Percentiles rank a stretch among this genome's conserved stretches.
Conservation (phyloP, 1,140 invertebrate genomes). For the Drosophila malerkotliana region DNA sequence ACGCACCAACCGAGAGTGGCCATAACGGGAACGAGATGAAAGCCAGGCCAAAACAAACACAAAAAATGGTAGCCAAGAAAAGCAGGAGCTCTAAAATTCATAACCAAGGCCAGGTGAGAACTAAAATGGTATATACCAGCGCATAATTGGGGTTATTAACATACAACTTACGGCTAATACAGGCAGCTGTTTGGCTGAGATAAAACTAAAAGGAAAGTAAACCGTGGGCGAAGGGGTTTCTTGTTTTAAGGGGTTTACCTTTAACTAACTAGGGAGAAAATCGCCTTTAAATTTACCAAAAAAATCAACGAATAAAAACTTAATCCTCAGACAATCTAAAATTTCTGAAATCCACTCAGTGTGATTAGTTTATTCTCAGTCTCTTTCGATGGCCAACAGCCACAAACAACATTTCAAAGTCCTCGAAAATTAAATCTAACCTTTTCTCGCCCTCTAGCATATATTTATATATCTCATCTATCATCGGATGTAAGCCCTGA, state of each 20-base stretch:
- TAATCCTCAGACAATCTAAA: conserved; percentile 3
- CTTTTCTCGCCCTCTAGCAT: not conserved
- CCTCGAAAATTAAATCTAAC: conserved; percentile 3
- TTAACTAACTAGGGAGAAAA: too few relatives aligned
- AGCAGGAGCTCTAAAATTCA: conserved; percentile 27
- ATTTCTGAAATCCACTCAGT: conserved; percentile 27
- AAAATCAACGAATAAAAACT: too few relatives aligned
- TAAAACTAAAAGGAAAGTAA: conserved; percentile 4
- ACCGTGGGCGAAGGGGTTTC: not conserved
- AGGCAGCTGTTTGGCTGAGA: conserved; percentile 32
- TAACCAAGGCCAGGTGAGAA: conserved; percentile 11
- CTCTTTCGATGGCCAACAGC: conserved; percentile 10
- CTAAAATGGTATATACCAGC: conserved; percentile 26
- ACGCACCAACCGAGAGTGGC: conserved; percentile 66
- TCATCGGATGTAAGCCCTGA: conserved; percentile 45
- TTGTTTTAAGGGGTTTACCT: too few relatives aligned
- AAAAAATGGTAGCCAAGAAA: conserved; percentile 9
- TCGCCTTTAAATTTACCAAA: too few relatives aligned
- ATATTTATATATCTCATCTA: conserved; percentile 40
- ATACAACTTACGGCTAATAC: conserved; percentile 20
- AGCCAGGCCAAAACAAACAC: conserved; percentile 26
- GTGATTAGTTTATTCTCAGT: conserved; percentile 36
- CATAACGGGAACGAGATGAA: conserved; percentile 36
- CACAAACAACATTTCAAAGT: conserved; percentile 31
- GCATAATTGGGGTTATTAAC: conserved; percentile 45